These are phyloP conservation scores for Peromyscus aztecus DNA, from an alignment of 2,797 vertebrate species.

Conservation along the genomic window DNA sequence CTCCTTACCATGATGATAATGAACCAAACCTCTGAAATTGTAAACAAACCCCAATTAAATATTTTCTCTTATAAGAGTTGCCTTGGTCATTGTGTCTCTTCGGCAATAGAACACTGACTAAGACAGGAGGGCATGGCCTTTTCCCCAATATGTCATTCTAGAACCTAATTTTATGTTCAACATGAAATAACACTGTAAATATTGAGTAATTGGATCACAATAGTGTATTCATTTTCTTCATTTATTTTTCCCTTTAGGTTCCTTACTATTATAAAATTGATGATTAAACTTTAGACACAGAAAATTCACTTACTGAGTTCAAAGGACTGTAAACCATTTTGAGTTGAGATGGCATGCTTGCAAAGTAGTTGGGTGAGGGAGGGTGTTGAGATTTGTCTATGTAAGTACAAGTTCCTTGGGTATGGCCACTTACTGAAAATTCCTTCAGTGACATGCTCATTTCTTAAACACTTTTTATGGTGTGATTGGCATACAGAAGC, in stretches of 20 bases:
- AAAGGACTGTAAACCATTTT: neutral
- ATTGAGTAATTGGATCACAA: neutral
- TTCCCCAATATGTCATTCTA: neutral
- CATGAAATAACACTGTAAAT: neutral
- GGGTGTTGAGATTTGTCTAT: neutral
- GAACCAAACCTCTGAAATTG: neutral
- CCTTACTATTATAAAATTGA: neutral
- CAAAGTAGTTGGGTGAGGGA: neutral
- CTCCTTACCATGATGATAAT: neutral
- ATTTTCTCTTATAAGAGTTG: neutral
- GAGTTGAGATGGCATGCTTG: neutral
- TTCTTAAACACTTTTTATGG: neutral
- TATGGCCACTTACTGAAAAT: conserved; percentile 3
- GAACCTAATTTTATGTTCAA: neutral
- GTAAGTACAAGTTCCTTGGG: neutral
- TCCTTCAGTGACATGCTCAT: neutral
- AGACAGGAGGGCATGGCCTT: neutral
- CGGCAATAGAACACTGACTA: neutral
- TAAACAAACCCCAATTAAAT: neutral
- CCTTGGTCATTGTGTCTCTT: neutral
- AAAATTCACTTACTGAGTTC: neutral
- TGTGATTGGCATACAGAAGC: neutral
- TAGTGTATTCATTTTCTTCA: neutral
- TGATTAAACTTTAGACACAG: neutral
- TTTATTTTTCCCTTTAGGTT: neutral